Evolutionary conservation across 2,888 invertebrate genomes (phyloP), one percentile per base, ranked within the genome.

Genomic region (Pinctada fucata): DNA sequence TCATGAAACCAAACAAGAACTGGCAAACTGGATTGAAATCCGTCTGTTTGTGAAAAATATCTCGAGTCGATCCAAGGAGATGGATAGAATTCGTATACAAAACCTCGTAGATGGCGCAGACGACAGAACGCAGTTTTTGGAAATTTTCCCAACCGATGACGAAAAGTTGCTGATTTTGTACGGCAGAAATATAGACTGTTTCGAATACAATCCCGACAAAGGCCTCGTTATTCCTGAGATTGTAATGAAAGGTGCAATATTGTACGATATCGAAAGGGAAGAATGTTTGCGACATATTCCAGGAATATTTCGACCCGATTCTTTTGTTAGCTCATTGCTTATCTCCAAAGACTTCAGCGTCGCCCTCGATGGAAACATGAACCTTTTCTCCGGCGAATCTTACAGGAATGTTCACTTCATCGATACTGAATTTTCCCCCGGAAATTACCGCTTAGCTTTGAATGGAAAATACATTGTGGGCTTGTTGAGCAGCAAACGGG

Each of bases 391-490:
- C 8, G 78, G 73, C 31, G 78, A 80, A 2, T 78, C 78, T 3
- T 78, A 45, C 13, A 50, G 51, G n/a, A 65, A 51, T 3, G 68
- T 31, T 31, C 64, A 48, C 47, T 52, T 64, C 31, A 76, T 79
- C n/a, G 75, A 81, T 13, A 72, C 69, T 6, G 79, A 84, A 31
- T 75, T 87, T 45, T 79, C 73, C 2, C 65, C 75, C 2, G 82
- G 76, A 6, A 80, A 79, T 2, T 79, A 78, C 1, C 72, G 83
- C 13, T 79, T 89, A 8, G 85, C 87, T 2, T 77, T 90, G 45
- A 85, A 90, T 71, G 90, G 91, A 3, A 77, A 80, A 5, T 90
- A 89, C 73, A 63, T 88, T 10, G 83, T 87, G n/a, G 87, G 85
- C 1, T 80, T 90, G 66, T 82, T 87, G 3, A 72, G 74, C n/a